Evolutionary conservation across 2,113 vertebrate species (phyloP).

Genomic region (Leucosticte australis): DNA sequence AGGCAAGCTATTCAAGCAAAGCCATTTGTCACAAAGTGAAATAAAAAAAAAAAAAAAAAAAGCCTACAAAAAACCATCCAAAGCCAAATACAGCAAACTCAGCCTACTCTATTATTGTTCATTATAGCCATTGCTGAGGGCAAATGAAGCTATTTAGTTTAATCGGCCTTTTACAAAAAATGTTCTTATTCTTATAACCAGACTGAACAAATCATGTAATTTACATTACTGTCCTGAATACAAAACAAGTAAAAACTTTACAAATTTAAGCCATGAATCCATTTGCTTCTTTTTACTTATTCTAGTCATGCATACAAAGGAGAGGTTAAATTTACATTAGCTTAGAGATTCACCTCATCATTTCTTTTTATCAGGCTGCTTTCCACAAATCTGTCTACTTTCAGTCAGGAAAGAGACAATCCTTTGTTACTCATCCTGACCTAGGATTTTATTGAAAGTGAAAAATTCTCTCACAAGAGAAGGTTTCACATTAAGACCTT

Average conservation of each 20-base stretch:
- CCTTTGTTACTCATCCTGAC: background rate
- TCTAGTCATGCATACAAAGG: background rate
- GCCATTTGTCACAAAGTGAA: background rate
- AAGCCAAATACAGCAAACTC: background rate
- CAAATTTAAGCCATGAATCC: background rate
- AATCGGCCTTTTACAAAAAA: background rate
- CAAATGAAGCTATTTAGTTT: background rate
- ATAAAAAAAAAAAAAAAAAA: background rate
- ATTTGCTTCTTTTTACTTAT: background rate
- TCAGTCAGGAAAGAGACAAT: background rate
- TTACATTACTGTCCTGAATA: background rate
- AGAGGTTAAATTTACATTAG: background rate
- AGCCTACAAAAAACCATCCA: background rate
- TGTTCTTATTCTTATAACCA: background rate
- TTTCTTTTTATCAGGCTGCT: background rate
- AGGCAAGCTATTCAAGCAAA: conserved; percentile 35
- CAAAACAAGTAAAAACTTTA: background rate
- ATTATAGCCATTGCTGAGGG: background rate
- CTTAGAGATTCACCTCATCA: background rate
- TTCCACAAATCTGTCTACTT: background rate
- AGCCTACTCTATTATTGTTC: background rate
- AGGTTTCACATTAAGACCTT: background rate
- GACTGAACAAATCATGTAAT: background rate
- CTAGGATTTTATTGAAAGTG: background rate
- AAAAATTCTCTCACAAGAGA: background rate